Evolutionary conservation across 2,888 invertebrate species (phyloP), one percentile per base, ranked within the genome.

Genomic region (Argynnis bischoffii): DNA sequence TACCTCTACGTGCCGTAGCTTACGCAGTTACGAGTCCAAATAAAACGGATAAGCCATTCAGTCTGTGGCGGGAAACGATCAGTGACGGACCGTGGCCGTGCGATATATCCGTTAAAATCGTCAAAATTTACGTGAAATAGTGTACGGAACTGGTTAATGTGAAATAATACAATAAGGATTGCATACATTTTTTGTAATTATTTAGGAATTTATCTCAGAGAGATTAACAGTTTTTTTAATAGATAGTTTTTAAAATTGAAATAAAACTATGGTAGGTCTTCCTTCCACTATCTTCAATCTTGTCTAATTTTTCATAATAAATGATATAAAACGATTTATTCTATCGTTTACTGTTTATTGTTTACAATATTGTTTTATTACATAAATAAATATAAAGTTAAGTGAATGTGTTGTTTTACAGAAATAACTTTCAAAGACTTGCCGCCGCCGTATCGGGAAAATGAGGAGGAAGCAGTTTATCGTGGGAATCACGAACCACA

Each of bases 371-470:
- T 53, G 14, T 26, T 53, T 14, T 5, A 55, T 55, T n/a, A n/a
- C 11, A 35, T 8, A n/a, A 35, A 4, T 16, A 35, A 35, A 35
- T 13, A 2, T 31, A 63, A 54, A 46, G n/a, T 16, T 46, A 47
- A n/a, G 48, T 61, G 55, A 26, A 35, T 54, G 50, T 65, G 60
- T 55, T 76, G 77, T 75, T 77, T 86, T 84, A 63, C 89, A 92
- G 92, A 88, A 80, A 81, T 88, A 71, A 80, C 83, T 71, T 79
- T 83, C 74, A 92, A 90, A 80, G 90, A 90, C 67, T 81, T 84
- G 74, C 91, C 91, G 77, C 91, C 91, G 70, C 90, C 91, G 50
- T 90, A 91, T 77, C 81, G 82, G 77, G 89, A 87, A 78, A 86
- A 84, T 77, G 87, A 85, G 73, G 79, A 75, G 69, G 76, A 72